Evolutionary conservation across 2,797 vertebrate species (phyloP).

Genomic region (Momotus momota): DNA sequence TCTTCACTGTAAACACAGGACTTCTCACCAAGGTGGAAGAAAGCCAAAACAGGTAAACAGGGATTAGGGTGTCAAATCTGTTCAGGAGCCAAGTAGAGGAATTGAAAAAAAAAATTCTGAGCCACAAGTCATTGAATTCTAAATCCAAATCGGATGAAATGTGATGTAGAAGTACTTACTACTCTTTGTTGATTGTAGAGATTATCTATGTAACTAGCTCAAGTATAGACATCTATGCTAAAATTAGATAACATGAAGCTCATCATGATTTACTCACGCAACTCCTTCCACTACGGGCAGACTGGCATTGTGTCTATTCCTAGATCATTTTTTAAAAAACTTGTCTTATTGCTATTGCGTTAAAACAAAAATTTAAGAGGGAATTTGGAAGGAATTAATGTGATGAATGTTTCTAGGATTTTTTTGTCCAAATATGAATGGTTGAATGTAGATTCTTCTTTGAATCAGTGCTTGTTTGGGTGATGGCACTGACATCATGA

Average conservation of each 20-base stretch:
- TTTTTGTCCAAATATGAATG: neutral
- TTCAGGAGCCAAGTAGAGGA: neutral
- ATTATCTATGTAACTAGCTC: neutral
- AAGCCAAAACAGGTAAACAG: neutral
- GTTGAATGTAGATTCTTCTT: neutral
- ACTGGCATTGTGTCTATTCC: neutral
- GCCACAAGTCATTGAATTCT: neutral
- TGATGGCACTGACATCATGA: neutral
- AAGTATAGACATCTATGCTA: neutral
- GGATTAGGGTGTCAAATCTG: neutral
- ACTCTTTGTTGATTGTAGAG: neutral
- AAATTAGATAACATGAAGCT: neutral
- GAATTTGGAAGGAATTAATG: neutral
- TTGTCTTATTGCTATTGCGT: neutral
- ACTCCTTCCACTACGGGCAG: neutral
- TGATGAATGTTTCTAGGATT: neutral
- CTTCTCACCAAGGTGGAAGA: neutral
- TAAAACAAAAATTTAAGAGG: neutral
- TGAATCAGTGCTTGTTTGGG: neutral
- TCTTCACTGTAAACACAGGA: neutral
- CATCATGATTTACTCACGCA: neutral
- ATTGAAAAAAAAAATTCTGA: neutral
- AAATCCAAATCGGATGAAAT: neutral
- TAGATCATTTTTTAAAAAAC: neutral
- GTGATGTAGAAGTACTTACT: rapidly evolving